A percentile compares a stretch with the other conserved stretches of the same genome.
phyloP scores from a whole-genome alignment of 2,797 vertebrate genomes.

The Melanogrammus aeglefinus region DNA sequence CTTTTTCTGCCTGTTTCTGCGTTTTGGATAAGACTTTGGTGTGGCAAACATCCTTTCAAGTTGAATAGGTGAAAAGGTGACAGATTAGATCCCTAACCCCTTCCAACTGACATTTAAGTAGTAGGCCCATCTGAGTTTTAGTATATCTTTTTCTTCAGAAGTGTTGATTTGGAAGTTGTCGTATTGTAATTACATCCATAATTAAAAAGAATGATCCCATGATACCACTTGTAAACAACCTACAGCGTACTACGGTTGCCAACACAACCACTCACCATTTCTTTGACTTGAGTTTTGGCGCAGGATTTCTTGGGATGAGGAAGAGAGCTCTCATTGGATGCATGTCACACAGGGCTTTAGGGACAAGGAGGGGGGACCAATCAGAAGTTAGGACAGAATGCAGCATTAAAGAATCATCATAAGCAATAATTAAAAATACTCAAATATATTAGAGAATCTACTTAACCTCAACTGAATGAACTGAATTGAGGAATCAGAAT shows the following conservation, averaged over 20 bases:
- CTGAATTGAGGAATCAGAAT: neutral
- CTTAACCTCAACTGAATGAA: neutral
- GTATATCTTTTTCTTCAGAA: too few relatives aligned
- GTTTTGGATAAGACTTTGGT: too few relatives aligned
- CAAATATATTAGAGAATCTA: neutral
- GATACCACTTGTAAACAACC: neutral
- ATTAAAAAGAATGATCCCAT: too few relatives aligned
- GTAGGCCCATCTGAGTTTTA: too few relatives aligned
- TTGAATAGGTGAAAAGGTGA: too few relatives aligned
- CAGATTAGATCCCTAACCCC: too few relatives aligned
- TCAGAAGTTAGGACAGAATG: neutral
- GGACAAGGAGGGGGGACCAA: conserved; percentile 12
- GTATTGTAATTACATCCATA: too few relatives aligned
- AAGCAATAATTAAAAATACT: neutral
- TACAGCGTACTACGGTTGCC: neutral
- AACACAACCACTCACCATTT: conserved; percentile 81
- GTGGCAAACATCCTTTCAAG: too few relatives aligned
- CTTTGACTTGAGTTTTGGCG: conserved; percentile 90
- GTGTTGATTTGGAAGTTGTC: too few relatives aligned
- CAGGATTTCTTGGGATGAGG: conserved; percentile 89
- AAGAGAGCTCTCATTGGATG: conserved; percentile 96
- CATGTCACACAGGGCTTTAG: conserved; percentile 91
- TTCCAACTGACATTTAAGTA: too few relatives aligned
- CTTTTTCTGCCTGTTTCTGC: too few relatives aligned
- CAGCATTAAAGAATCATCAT: neutral